phyloP scores from a whole-genome alignment of 2,113 vertebrate species.

The Lepisosteus oculatus region DNA sequence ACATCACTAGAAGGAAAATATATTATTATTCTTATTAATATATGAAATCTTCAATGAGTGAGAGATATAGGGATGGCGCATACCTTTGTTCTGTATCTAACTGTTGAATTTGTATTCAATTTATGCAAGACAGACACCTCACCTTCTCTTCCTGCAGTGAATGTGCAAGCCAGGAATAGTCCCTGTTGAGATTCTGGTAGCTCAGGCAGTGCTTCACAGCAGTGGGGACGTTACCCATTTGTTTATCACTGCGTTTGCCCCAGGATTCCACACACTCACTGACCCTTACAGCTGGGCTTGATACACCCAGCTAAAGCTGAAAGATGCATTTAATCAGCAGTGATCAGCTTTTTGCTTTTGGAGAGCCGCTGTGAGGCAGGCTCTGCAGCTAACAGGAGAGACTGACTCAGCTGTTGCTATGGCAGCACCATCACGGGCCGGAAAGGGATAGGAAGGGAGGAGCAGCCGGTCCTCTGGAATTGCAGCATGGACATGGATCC shows the following conservation, averaged over 20 bases:
- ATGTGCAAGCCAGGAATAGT: conserved; percentile 75
- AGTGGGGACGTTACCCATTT: conserved; percentile 81
- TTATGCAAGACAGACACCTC: conserved; percentile 32
- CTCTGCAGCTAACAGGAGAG: conserved; percentile 22
- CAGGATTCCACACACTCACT: conserved; percentile 14
- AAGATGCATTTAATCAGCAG: conserved; percentile 10
- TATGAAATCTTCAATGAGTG: too few relatives aligned
- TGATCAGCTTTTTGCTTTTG: conserved; percentile 10
- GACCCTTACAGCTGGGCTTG: conserved; percentile 19
- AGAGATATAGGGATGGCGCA: too few relatives aligned
- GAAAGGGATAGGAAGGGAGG: conserved; percentile 19
- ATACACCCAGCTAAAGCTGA: neutral
- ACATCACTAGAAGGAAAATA: too few relatives aligned
- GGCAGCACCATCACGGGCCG: conserved; percentile 52
- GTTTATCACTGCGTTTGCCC: conserved; percentile 23
- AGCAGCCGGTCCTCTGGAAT: neutral
- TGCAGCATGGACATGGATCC: too few relatives aligned
- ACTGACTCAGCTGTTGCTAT: conserved; percentile 67
- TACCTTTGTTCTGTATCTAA: too few relatives aligned
- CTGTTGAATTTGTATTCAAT: too few relatives aligned
- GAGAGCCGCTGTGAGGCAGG: conserved; percentile 22
- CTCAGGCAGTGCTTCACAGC: conserved; percentile 86
- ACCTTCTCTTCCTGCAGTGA: conserved; percentile 64
- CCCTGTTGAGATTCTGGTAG: conserved; percentile 76
- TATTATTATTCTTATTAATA: too few relatives aligned